These are phyloP conservation scores for Saccopteryx bilineata DNA, from an alignment of 2,113 vertebrate species.

Conservation along the genomic window DNA sequence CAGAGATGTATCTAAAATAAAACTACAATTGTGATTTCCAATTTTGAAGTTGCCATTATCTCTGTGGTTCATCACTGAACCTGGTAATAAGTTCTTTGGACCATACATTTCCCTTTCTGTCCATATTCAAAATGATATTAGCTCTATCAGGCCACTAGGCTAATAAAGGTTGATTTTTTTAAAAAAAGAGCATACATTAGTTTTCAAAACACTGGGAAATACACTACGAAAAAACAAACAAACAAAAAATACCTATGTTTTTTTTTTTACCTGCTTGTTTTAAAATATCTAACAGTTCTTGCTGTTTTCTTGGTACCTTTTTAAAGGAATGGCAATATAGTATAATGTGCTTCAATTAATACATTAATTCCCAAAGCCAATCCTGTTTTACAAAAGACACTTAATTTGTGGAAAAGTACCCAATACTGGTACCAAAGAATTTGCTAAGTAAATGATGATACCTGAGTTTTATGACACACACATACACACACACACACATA, in stretches of 20 bases:
- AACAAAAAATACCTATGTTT: background rate
- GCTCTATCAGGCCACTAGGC: background rate
- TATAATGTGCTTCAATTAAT: background rate
- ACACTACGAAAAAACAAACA: background rate
- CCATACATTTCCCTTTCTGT: background rate
- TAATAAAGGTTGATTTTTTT: conserved; percentile 11
- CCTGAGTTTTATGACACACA: background rate
- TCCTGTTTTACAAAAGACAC: conserved; percentile 20
- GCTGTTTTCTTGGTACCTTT: background rate
- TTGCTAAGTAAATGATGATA: conserved; percentile 35
- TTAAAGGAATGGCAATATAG: background rate
- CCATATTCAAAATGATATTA: conserved; percentile 7
- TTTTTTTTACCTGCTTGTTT: conserved; percentile 27
- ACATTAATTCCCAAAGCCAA: conserved; percentile 6
- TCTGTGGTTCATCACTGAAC: background rate
- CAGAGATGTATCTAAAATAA: background rate
- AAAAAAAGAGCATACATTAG: background rate
- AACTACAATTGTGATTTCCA: background rate
- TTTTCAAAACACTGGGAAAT: conserved; percentile 49
- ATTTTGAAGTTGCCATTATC: background rate
- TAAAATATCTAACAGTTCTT: conserved; percentile 50
- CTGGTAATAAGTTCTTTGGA: background rate
- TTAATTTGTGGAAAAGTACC: background rate
- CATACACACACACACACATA: too few relatives aligned
- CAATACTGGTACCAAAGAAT: background rate